Conservation (phyloP, 2,888 invertebrate species). For the Euzophera pinguis region DNA sequence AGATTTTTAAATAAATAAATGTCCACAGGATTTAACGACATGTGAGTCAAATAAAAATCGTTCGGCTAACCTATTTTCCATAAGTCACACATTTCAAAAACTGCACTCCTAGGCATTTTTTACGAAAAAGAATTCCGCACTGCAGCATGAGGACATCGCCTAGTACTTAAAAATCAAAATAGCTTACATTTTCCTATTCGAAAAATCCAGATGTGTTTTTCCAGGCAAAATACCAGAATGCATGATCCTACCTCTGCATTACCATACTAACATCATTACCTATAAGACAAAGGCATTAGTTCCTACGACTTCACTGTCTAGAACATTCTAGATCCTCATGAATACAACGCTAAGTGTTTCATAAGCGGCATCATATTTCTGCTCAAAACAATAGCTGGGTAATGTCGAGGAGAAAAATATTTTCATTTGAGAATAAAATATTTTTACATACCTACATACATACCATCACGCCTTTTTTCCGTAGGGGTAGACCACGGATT, state of each 20-base stretch:
- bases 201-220: not conserved
- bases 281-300: conserved; percentile 6
- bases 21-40: no score
- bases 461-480: no score
- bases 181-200: not conserved
- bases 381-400: conserved; percentile 39
- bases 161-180: not conserved
- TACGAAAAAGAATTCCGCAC: no score
- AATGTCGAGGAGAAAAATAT: conserved; percentile 27
- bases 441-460: no score
- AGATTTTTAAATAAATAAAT: no score
- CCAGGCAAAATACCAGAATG: conserved; percentile 4
- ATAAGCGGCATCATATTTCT: conserved; percentile 58
- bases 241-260: not conserved
- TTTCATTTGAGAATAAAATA: no score
- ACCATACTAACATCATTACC: conserved; percentile 10
- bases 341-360: conserved; percentile 32
- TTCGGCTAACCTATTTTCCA: no score
- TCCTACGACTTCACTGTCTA: not conserved
- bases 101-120: no score
- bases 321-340: conserved; percentile 2
- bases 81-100: no score
- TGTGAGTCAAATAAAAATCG: no score
- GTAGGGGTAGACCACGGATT: no score
- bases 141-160: no score